phyloP scores from a whole-genome alignment of 2,888 invertebrate species.

The Leucophenga montana region DNA sequence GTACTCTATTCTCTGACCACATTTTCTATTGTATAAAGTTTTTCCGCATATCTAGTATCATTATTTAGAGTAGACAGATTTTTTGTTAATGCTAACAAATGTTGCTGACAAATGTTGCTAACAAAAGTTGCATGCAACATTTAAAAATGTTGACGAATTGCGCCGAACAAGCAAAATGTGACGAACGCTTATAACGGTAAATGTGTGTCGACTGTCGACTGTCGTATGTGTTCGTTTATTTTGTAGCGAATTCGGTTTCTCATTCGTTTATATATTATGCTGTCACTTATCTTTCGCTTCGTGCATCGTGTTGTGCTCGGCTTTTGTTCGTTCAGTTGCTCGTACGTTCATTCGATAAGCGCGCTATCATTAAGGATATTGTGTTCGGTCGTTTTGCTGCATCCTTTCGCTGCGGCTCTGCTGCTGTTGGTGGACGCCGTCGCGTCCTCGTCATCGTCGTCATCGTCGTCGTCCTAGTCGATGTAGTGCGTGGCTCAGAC shows the following conservation, averaged over 20 bases:
- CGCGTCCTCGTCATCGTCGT: slow-evolving; percentile 28
- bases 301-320: neutral
- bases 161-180: too few relatives aligned
- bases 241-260: too few relatives aligned
- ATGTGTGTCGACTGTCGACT: neutral
- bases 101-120: slow-evolving; percentile 1
- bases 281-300: neutral
- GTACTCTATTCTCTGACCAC: too few relatives aligned
- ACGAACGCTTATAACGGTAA: too few relatives aligned
- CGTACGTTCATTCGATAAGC: neutral
- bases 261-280: too few relatives aligned
- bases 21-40: too few relatives aligned
- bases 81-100: too few relatives aligned
- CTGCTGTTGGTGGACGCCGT: slow-evolving; percentile 15
- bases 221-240: neutral
- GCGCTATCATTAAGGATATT: neutral
- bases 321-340: neutral
- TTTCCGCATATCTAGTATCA: too few relatives aligned
- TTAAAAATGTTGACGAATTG: too few relatives aligned
- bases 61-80: too few relatives aligned
- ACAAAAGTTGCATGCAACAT: neutral
- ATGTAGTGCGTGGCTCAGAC: slow-evolving; percentile 12
- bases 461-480: slow-evolving; percentile 31
- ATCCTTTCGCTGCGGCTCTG: slow-evolving; percentile 3
- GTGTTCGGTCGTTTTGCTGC: slow-evolving; percentile 18